phyloP scores from a whole-genome alignment of 2,888 invertebrate genomes.

The Hydraecia micacea region DNA sequence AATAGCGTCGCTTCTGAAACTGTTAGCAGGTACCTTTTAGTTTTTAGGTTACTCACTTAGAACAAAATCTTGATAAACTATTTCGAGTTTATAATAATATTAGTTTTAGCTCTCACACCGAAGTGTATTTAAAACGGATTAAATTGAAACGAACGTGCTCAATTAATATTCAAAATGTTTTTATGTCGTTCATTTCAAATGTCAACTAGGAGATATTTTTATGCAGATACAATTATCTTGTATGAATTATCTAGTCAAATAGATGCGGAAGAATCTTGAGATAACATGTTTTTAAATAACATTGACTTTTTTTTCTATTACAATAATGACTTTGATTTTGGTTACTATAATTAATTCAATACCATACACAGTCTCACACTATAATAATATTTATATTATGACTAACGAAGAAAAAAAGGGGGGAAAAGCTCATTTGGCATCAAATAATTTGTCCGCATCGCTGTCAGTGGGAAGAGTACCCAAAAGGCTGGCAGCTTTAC shows the following conservation, averaged over 20 bases:
- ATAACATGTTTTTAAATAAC: neutral
- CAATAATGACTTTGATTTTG: no score
- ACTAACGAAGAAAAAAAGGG: no score
- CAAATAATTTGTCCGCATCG: no score
- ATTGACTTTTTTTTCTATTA: no score
- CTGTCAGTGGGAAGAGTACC: no score
- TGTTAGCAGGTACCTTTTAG: neutral
- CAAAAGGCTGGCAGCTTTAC: no score
- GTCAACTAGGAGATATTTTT: neutral
- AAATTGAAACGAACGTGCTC: neutral
- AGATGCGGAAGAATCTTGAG: neutral
- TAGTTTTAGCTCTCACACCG: neutral
- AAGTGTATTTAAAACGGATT: neutral
- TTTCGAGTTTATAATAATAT: neutral
- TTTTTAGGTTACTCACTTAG: conserved; percentile 13
- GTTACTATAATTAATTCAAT: no score
- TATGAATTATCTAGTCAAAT: neutral
- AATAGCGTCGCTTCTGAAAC: neutral
- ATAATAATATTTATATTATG: no score
- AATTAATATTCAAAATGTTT: neutral
- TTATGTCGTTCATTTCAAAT: neutral
- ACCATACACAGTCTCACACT: no score
- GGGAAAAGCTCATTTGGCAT: no score
- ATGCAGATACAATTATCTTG: neutral
- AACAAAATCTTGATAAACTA: neutral